Conservation (phyloP, 2,797 vertebrate species). For the Poeciliopsis turneri region DNA sequence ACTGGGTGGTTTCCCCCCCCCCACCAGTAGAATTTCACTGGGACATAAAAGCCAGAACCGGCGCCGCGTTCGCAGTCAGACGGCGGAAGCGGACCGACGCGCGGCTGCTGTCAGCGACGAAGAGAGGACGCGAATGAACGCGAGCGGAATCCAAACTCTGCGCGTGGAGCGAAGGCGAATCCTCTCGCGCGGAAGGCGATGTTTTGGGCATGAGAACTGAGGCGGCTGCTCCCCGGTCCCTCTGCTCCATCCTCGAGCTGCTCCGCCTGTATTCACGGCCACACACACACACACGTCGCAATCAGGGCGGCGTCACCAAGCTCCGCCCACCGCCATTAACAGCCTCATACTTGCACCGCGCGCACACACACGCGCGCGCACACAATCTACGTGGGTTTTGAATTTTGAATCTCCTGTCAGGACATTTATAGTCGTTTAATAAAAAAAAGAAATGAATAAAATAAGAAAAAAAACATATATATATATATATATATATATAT, state of each 20-base stretch:
- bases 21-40: conserved; percentile 15
- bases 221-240: conserved; percentile 10
- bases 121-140: neutral
- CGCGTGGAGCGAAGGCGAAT: conserved; percentile 1
- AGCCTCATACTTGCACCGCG: neutral
- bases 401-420: no score
- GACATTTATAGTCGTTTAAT: no score
- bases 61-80: conserved; percentile 38
- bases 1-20: no score
- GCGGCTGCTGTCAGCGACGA: conserved; percentile 27
- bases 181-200: neutral
- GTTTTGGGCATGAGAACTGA: conserved; percentile 28
- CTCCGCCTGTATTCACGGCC: conserved; percentile 57
- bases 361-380: neutral
- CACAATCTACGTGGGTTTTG: neutral
- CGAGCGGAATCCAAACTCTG: neutral
- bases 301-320: conserved; percentile 52
- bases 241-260: conserved; percentile 65
- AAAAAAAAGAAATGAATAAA: no score
- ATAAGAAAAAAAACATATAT: no score
- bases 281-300: conserved; percentile 28
- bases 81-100: conserved; percentile 21
- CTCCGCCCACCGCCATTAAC: conserved; percentile 49
- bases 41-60: conserved; percentile 37
- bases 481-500: no score